Evolutionary conservation across 2,888 invertebrate genomes (phyloP), one percentile per base, ranked within the genome.

Genomic region (Lamproptera curius): DNA sequence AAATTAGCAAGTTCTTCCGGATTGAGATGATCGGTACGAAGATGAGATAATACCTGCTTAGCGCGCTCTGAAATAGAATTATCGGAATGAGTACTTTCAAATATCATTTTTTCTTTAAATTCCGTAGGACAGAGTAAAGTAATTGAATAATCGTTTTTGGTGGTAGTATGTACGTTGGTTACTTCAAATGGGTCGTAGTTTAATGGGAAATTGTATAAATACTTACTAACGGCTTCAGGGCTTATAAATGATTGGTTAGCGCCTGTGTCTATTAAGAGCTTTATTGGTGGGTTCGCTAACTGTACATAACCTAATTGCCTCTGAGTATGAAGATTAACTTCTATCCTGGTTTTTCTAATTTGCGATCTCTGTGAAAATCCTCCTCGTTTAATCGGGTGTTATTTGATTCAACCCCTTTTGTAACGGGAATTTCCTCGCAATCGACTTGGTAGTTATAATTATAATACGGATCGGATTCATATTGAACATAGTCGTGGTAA

Each of bases 21-120:
- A 16, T 65, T 65, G 6, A 65, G 28, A 50, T 65, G 65, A 3
- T 61, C 54, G 0, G 62, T 65, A 5, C 66, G 58, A 5, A 67
- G 36, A 0, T 58, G 58, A 6, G 62, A 54, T 6, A 53, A 15
- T 1, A 53, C 51, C 16, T 53, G 43, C 1, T 17, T 42, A 28
- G 35, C 45, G 4, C 61, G 60, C 0, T 46, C 9, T 0, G n/a
- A n/a, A n/a, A n/a, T n/a, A n/a, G n/a, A n/a, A n/a, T n/a, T n/a
- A n/a, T n/a, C n/a, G n/a, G n/a, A n/a, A n/a, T n/a, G n/a, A n/a
- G n/a, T n/a, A n/a, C n/a, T n/a, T n/a, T n/a, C n/a, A n/a, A n/a
- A n/a, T n/a, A n/a, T n/a, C 9, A 2, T n/a, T 28, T 28, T 9
- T 28, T 28, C 28, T n/a, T 9, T 28, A 28, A 28, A 28, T 28